Evolutionary conservation across 2,888 invertebrate species (phyloP).

Genomic region (Catocala sponsa): DNA sequence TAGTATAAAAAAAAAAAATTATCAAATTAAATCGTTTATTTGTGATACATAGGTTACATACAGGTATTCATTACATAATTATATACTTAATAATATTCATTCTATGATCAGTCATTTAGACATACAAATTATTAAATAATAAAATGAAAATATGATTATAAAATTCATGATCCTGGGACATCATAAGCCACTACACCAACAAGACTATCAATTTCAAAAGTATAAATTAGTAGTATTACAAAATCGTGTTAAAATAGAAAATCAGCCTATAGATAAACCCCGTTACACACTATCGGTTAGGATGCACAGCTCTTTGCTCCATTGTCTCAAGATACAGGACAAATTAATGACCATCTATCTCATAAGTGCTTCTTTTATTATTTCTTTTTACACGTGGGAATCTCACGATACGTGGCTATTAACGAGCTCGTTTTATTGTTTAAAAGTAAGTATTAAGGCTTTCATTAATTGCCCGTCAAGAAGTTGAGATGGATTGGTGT

Average conservation of each 20-base stretch:
- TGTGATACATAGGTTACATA: too few species aligned
- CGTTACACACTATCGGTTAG: constrained; percentile 66
- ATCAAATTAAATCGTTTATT: too few species aligned
- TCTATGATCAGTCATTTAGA: too few species aligned
- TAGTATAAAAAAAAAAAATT: too few species aligned
- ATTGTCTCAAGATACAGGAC: constrained; percentile 76
- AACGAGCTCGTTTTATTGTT: constrained; percentile 37
- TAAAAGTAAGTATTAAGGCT: constrained; percentile 8
- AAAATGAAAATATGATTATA: too few species aligned
- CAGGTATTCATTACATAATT: too few species aligned
- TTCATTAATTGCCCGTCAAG: constrained; percentile 26
- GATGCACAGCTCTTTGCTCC: constrained; percentile 72
- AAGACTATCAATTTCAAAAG: too few species aligned
- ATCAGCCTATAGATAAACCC: constrained; percentile 61
- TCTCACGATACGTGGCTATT: constrained; percentile 36
- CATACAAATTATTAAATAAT: too few species aligned
- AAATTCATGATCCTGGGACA: too few species aligned
- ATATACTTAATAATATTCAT: too few species aligned
- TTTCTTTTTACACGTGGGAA: constrained; percentile 50
- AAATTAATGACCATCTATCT: constrained; percentile 77
- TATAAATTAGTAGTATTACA: too few species aligned
- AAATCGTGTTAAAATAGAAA: not conserved
- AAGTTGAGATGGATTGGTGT: constrained; percentile 18
- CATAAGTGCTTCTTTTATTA: constrained; percentile 59
- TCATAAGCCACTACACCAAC: too few species aligned